Base-by-base conservation (phyloP, 2,797 vertebrate genomes). In the Alcedo quadribrachys region DNA sequence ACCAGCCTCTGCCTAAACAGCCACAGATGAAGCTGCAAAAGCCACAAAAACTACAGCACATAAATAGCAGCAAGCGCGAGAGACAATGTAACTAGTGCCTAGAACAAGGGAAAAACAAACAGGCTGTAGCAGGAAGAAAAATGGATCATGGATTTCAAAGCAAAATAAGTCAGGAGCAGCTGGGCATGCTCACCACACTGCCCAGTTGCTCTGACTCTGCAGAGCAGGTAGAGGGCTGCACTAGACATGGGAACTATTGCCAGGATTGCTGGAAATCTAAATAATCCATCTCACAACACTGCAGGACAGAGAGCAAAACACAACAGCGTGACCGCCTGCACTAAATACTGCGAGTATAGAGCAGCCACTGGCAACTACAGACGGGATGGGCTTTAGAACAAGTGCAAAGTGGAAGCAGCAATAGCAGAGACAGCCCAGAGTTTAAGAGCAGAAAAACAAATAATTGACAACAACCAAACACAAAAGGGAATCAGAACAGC, bases 41-140 rank as follows among this genome's bases (percentile, higher is more conserved):
- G 68, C 79, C 89, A 85, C 71, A 24, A 42, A 37, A 40, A 40
- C 53, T 77, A 50, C 21, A 9, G 80, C 90, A 90, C 62, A 55
- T 53, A 91, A 94, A 89, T 10, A 92, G 88, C 91, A 84, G 76
- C 76, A 45, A 93, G 87, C 6, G 5, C 3, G 18, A 81, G 74
- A 87, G 76, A 83, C n/a, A 90, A 85, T 7, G 74, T 71, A 84
- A 83, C 75, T 20, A 60, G 62, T 3, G 58, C 70, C 85, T 28
- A 69, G 63, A 57, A 91, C 81, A 82, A 78, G 60, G 89, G 74
- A 42, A 88, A 85, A 92, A 80, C 86, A 95, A 89, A 86, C 55
- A 71, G 67, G 78, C 81, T 80, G 71, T 67, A 90, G 50, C 0
- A 0, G 74, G 75, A 79, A 82, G 82, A 51, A 55, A 83, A 92